These are phyloP conservation scores for Melitaea athalia DNA, from an alignment of 2,888 invertebrate genomes.

Conservation along the genomic window DNA sequence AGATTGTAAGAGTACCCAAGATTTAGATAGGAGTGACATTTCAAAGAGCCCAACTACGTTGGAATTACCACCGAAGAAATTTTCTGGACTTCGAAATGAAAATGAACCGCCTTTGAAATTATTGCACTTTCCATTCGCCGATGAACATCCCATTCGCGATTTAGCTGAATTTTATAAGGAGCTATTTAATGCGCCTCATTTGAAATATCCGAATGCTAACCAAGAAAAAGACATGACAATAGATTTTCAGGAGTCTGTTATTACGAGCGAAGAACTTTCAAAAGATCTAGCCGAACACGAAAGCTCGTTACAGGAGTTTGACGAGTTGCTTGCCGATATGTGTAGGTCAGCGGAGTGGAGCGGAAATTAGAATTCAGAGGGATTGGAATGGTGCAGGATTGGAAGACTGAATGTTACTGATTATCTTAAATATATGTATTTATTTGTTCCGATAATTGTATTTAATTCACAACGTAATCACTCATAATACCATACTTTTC, in stretches of 20 bases:
- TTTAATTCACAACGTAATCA: conserved; percentile 7
- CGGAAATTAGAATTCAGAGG: conserved; percentile 58
- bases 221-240: conserved; percentile 40
- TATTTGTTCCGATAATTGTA: conserved; percentile 15
- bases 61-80: conserved; percentile 73
- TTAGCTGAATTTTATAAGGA: conserved; percentile 90
- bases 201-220: conserved; percentile 61
- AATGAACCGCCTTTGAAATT: conserved; percentile 86
- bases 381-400: conserved; percentile 38
- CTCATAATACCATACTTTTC: not conserved
- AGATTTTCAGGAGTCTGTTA: conserved; percentile 53
- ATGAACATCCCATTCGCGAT: conserved; percentile 86
- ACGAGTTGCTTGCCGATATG: conserved; percentile 88
- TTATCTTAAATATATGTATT: conserved; percentile 27
- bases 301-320: conserved; percentile 87
- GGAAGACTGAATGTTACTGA: conserved; percentile 47
- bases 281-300: conserved; percentile 89
- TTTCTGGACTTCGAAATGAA: conserved; percentile 68
- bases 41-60: conserved; percentile 70
- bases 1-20: conserved; percentile 67
- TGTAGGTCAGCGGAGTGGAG: conserved; percentile 85
- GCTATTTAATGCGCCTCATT: conserved; percentile 86
- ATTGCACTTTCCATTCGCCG: conserved; percentile 90
- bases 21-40: conserved; percentile 54
- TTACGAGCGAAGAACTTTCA: conserved; percentile 82